A percentile compares a stretch with the other conserved stretches of the same genome.
Conservation (phyloP, 2,797 vertebrate species). For the Sebastes miniatus region DNA sequence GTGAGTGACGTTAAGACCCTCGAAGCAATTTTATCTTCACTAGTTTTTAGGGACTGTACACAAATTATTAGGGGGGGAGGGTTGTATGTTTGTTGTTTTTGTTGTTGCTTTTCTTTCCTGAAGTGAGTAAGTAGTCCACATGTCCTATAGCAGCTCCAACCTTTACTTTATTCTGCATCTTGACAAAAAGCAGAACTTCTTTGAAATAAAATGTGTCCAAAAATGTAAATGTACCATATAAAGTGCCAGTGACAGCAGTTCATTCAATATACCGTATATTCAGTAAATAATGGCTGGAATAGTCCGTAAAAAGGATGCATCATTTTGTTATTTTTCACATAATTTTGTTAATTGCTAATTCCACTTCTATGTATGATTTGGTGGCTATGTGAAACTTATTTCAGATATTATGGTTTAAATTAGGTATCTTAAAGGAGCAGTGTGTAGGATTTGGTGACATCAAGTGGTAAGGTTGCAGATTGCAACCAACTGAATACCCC, state of each 20-base stretch:
- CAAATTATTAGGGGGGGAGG: not conserved
- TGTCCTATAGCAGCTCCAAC: not conserved
- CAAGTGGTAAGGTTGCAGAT: too few relatives aligned
- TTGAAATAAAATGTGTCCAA: not conserved
- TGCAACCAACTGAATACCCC: too few relatives aligned
- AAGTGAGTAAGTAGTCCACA: not conserved
- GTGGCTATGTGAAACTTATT: not conserved
- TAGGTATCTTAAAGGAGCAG: too few relatives aligned
- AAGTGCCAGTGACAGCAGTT: not conserved
- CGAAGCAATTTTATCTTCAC: fast-evolving
- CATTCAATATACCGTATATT: not conserved
- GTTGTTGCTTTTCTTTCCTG: not conserved
- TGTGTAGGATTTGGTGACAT: too few relatives aligned
- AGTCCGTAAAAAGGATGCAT: not conserved
- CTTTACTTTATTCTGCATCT: not conserved
- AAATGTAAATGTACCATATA: not conserved
- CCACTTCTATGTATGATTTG: not conserved
- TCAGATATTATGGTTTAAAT: not conserved
- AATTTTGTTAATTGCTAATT: not conserved
- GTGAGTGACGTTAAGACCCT: not conserved
- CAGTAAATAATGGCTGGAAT: not conserved
- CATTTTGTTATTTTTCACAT: not conserved
- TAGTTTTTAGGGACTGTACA: not conserved
- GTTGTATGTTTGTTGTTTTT: not conserved
- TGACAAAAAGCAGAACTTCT: not conserved